These are phyloP conservation scores for Psammodynastes pulverulentus DNA, from an alignment of 2,113 vertebrate species.

Conservation along the genomic window DNA sequence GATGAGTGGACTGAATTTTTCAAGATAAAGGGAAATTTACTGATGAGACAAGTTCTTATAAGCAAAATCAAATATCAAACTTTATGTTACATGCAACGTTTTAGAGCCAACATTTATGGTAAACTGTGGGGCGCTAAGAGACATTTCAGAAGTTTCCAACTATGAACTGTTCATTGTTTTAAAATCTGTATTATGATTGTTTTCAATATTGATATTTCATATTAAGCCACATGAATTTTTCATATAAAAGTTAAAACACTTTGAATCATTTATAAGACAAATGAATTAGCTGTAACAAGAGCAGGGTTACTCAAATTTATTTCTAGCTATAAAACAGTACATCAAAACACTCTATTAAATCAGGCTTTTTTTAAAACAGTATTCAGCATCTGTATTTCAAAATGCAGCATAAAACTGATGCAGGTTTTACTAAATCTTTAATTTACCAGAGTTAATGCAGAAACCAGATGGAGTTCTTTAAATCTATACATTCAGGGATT, in stretches of 20 bases:
- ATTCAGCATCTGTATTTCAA: neutral
- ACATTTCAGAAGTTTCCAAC: neutral
- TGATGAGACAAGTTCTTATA: conserved; percentile 34
- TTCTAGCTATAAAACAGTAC: conserved; percentile 29
- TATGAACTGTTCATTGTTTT: neutral
- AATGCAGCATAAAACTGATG: neutral
- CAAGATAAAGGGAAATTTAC: conserved; percentile 28
- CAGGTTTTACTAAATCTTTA: conserved; percentile 5
- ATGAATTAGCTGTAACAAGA: conserved; percentile 32
- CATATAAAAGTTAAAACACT: conserved; percentile 47
- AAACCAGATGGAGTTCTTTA: conserved; percentile 26
- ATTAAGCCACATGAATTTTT: conserved; percentile 35
- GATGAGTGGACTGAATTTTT: conserved; percentile 48
- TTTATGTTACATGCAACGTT: conserved; percentile 42
- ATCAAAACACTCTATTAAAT: neutral
- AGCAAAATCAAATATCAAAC: conserved; percentile 1
- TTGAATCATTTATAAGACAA: conserved; percentile 38
- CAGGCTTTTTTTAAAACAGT: conserved; percentile 18
- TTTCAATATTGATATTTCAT: conserved; percentile 23
- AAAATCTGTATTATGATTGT: neutral
- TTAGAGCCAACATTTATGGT: conserved; percentile 43
- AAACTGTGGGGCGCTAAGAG: neutral
- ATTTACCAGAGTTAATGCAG: neutral
- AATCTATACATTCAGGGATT: conserved; percentile 6
- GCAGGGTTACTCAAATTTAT: conserved; percentile 3